These are phyloP conservation scores for Xenopus petersii DNA, from an alignment of 2,797 vertebrate species.

Conservation along the genomic window DNA sequence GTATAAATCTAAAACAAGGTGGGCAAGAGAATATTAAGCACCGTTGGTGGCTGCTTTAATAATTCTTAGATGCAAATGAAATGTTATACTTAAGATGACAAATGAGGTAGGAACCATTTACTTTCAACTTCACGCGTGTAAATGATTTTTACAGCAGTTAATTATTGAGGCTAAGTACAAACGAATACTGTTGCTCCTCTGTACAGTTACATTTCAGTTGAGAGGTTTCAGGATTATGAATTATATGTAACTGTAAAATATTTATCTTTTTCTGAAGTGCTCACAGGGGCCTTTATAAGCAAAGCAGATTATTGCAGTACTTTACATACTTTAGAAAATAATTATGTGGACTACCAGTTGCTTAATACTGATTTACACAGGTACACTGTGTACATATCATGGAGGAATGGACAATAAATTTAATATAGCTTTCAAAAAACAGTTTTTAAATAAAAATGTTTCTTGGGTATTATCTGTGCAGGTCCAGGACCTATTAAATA, in stretches of 20 bases:
- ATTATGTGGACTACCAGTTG: background rate
- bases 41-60: slow-evolving; percentile 30
- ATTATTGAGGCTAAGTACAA: slow-evolving; percentile 16
- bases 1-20: too few relatives aligned
- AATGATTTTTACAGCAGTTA: slow-evolving; percentile 32
- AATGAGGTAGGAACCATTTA: slow-evolving; percentile 34
- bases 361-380: too few relatives aligned
- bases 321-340: background rate
- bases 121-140: slow-evolving; percentile 13
- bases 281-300: slow-evolving; percentile 8
- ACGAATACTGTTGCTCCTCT: slow-evolving; percentile 9
- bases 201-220: slow-evolving; percentile 3
- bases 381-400: too few relatives aligned
- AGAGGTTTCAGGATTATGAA: slow-evolving; percentile 1
- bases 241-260: slow-evolving; percentile 18
- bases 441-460: too few relatives aligned
- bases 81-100: slow-evolving; percentile 33
- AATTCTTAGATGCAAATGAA: slow-evolving; percentile 6
- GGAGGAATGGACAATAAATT: too few relatives aligned
- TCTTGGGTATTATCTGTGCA: too few relatives aligned
- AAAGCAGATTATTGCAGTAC: slow-evolving; percentile 9
- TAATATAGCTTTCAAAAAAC: too few relatives aligned
- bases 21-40: too few relatives aligned
- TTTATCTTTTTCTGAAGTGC: slow-evolving; percentile 16
- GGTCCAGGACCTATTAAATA: too few relatives aligned